phyloP scores from a whole-genome alignment of 2,113 vertebrate species.

The Barbus barbus region DNA sequence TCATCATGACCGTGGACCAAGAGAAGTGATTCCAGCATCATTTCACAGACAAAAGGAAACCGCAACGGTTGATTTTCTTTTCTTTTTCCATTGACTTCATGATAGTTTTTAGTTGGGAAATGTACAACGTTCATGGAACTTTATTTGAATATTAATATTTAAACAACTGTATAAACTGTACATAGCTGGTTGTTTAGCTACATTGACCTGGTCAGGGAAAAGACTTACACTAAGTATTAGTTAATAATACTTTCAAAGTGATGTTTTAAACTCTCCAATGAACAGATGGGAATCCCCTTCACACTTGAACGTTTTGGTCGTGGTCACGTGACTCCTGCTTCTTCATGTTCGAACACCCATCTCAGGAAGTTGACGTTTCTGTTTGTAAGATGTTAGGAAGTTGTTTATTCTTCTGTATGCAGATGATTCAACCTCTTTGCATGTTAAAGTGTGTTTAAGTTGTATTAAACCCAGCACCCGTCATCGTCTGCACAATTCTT shows the following conservation, averaged over 20 bases:
- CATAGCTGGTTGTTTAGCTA: slow-evolving; percentile 5
- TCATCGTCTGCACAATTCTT: background rate
- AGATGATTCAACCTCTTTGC: slow-evolving; percentile 25
- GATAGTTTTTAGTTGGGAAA: background rate
- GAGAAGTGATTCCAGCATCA: slow-evolving; percentile 56
- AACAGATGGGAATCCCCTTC: background rate
- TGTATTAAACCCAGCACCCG: slow-evolving; percentile 55
- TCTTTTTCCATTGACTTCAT: background rate
- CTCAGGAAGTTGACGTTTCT: slow-evolving; percentile 48
- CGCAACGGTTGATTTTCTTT: background rate
- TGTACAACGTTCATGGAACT: slow-evolving; percentile 1
- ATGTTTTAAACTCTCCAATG: background rate
- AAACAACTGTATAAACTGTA: background rate
- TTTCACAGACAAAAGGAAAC: background rate
- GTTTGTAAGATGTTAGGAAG: background rate
- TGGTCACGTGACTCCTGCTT: slow-evolving; percentile 31
- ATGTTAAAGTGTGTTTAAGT: slow-evolving; percentile 57
- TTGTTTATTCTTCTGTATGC: slow-evolving; percentile 23
- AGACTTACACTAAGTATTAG: background rate
- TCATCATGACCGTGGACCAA: slow-evolving; percentile 74
- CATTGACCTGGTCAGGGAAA: background rate
- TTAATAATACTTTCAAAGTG: slow-evolving; percentile 1
- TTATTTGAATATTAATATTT: slow-evolving; percentile 11
- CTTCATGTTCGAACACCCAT: slow-evolving; percentile 14
- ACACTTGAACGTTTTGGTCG: slow-evolving; percentile 24